phyloP scores from a whole-genome alignment of 2,888 invertebrate genomes.

The Brassicogethes aeneus region DNA sequence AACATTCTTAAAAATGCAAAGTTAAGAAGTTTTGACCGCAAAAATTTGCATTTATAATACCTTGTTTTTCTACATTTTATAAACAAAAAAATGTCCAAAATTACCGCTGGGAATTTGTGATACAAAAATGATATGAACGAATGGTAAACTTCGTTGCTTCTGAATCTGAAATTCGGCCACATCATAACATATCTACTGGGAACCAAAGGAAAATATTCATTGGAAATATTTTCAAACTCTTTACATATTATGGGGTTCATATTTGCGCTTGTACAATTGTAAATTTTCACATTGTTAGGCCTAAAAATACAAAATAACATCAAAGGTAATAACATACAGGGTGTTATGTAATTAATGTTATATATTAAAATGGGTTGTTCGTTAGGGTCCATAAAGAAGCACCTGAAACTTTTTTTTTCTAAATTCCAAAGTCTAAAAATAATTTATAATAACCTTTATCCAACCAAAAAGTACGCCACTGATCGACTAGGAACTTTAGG shows the following conservation, averaged over 20 bases:
- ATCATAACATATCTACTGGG: neutral
- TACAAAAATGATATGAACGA: conserved; percentile 62
- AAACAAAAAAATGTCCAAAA: conserved; percentile 63
- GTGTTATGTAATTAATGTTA: too few relatives aligned
- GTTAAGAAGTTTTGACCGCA: too few relatives aligned
- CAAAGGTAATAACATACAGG: neutral
- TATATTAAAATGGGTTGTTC: too few relatives aligned
- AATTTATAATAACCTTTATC: too few relatives aligned
- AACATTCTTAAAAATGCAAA: conserved; percentile 74
- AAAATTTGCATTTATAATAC: too few relatives aligned
- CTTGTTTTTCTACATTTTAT: conserved; percentile 28
- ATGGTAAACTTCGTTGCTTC: conserved; percentile 38
- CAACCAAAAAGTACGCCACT: too few relatives aligned
- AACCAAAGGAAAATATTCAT: conserved; percentile 51
- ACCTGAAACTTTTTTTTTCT: too few relatives aligned
- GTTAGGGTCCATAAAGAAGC: too few relatives aligned
- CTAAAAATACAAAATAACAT: conserved; percentile 23
- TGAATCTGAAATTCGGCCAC: neutral
- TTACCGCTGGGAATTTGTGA: conserved; percentile 76
- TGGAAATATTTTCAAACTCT: conserved; percentile 59
- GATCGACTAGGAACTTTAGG: too few relatives aligned
- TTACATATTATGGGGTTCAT: conserved; percentile 81
- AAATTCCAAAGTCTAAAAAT: too few relatives aligned
- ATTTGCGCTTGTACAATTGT: conserved; percentile 85
- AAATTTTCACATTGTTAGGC: conserved; percentile 53